Conservation (phyloP, 2,113 vertebrate genomes). For the Scomber japonicus region DNA sequence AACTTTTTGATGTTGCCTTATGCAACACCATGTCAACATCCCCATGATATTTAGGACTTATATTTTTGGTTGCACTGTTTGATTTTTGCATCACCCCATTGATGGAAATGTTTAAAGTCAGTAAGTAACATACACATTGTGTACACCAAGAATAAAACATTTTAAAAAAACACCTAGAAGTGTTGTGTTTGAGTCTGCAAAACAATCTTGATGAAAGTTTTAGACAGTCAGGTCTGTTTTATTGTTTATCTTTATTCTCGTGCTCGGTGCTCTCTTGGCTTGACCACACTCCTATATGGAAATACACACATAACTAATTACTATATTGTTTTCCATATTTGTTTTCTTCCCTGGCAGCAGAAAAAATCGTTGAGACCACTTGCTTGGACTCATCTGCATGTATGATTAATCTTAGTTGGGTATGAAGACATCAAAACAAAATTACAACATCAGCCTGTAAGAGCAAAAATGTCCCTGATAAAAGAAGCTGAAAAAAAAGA, state of each 20-base stretch:
- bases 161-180: too few species aligned
- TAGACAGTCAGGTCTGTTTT: neutral
- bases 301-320: neutral
- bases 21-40: conserved; percentile 54
- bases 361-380: neutral
- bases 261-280: neutral
- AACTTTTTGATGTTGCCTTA: conserved; percentile 52
- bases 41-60: neutral
- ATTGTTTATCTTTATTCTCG: neutral
- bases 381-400: neutral
- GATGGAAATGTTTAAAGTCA: neutral
- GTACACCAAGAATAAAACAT: neutral
- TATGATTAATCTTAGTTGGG: neutral
- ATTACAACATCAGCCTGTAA: neutral
- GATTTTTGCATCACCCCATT: neutral
- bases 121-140: neutral
- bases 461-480: neutral
- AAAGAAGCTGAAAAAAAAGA: neutral
- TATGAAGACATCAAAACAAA: neutral
- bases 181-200: neutral
- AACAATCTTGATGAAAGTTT: neutral
- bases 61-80: conserved; percentile 4
- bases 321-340: neutral
- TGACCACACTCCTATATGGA: neutral
- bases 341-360: conserved; percentile 1